phyloP scores from a whole-genome alignment of 2,113 vertebrate species.

The Dicaeum eximium region DNA sequence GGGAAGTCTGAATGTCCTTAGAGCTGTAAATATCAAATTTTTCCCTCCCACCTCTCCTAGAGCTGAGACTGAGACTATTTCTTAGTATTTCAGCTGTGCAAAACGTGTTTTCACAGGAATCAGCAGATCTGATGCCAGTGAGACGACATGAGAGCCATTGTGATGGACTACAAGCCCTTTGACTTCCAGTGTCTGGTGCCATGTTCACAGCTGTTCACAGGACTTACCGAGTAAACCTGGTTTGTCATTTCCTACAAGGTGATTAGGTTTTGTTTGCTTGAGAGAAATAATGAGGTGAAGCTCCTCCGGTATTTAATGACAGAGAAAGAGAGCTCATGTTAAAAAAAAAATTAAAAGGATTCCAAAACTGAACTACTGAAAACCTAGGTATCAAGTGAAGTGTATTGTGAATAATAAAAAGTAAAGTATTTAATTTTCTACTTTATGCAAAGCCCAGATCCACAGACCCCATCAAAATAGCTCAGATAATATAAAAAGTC shows the following conservation, averaged over 20 bases:
- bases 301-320: not conserved
- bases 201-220: not conserved
- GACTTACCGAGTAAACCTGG: not conserved
- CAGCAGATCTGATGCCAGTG: not conserved
- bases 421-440: not conserved
- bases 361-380: not conserved
- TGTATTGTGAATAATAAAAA: not conserved
- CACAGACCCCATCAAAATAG: not conserved
- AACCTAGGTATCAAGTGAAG: not conserved
- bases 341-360: not conserved
- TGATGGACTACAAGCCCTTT: not conserved
- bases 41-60: not conserved
- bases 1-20: not conserved
- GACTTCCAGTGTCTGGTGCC: slow-evolving; percentile 2
- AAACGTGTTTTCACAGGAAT: slow-evolving; percentile 22
- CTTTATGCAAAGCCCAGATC: not conserved
- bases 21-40: slow-evolving; percentile 10
- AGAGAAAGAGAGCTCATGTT: not conserved
- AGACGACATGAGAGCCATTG: not conserved
- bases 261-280: not conserved
- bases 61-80: slow-evolving; percentile 23
- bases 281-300: not conserved
- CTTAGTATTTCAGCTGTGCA: not conserved
- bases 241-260: not conserved
- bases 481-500: not conserved